These are phyloP conservation scores for Iselma pallidipennis DNA, from an alignment of 2,888 invertebrate species.

Conservation along the genomic window DNA sequence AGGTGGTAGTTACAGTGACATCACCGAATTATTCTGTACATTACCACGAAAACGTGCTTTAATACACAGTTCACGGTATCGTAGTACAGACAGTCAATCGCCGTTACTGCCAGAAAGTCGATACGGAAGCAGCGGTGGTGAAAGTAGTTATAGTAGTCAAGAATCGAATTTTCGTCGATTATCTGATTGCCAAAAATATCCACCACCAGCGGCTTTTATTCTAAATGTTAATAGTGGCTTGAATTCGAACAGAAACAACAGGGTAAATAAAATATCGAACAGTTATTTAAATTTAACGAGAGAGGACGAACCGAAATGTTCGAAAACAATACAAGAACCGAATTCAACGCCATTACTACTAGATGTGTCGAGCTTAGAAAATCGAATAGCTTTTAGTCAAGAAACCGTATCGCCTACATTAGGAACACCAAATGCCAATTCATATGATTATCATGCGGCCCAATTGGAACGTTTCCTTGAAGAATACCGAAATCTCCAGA, in stretches of 20 bases:
- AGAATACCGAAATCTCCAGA: constrained; percentile 76
- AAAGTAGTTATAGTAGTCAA: constrained; percentile 60
- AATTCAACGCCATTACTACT: constrained; percentile 66
- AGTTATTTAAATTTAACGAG: constrained; percentile 72
- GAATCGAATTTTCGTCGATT: constrained; percentile 56
- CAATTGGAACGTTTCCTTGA: constrained; percentile 79
- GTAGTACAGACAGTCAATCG: constrained; percentile 70
- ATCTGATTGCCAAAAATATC: constrained; percentile 56
- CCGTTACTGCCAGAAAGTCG: constrained; percentile 72
- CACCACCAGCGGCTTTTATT: too few relatives aligned
- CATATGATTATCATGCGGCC: constrained; percentile 78
- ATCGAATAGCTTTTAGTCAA: constrained; percentile 39
- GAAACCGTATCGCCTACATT: constrained; percentile 32
- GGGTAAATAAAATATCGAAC: constrained; percentile 63
- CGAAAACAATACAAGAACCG: constrained; percentile 44
- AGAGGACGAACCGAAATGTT: constrained; percentile 54
- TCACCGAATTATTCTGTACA: constrained; percentile 65
- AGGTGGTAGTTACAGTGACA: constrained; percentile 51
- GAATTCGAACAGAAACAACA: constrained; percentile 44
- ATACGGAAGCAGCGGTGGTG: constrained; percentile 73
- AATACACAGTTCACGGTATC: constrained; percentile 46
- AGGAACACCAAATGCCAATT: constrained; percentile 54
- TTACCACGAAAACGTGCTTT: constrained; percentile 59
- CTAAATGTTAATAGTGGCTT: not conserved
- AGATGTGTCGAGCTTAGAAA: constrained; percentile 63